A percentile compares a stretch with the other conserved stretches of the same genome.
Evolutionary conservation across 2,797 vertebrate genomes (phyloP).

Genomic region (Gambelia wislizenii): DNA sequence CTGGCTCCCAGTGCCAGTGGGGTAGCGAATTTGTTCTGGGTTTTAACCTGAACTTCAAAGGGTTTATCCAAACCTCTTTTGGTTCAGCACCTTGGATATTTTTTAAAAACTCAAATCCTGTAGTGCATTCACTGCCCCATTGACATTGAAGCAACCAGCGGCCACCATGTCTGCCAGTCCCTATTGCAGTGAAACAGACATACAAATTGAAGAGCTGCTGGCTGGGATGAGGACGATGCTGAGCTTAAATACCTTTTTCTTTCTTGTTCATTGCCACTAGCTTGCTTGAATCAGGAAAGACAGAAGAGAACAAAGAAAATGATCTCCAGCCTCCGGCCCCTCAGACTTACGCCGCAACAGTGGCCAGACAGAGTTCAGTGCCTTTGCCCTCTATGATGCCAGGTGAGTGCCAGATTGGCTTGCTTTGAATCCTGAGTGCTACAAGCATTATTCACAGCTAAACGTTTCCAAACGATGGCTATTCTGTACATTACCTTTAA

Average conservation of each 20-base stretch:
- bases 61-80: no score
- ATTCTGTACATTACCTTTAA: background rate
- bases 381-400: slow-evolving; percentile 85
- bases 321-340: slow-evolving; percentile 80
- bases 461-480: background rate
- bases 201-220: background rate
- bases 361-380: slow-evolving; percentile 85
- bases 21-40: no score
- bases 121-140: no score
- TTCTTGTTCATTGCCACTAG: slow-evolving; percentile 56
- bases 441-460: background rate
- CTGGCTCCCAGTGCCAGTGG: no score
- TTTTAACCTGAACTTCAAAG: no score
- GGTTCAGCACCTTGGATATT: no score
- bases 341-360: slow-evolving; percentile 91
- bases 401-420: slow-evolving; percentile 73
- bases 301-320: slow-evolving; percentile 82
- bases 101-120: no score
- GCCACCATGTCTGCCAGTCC: background rate
- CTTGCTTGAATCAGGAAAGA: slow-evolving; percentile 80
- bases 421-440: background rate
- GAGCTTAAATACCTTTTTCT: slow-evolving; percentile 34
- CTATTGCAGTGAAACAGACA: background rate
- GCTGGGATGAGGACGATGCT: slow-evolving; percentile 15
- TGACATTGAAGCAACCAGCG: no score